Evolutionary conservation across 2,797 vertebrate species (phyloP).

Genomic region (Labeo calbasu): DNA sequence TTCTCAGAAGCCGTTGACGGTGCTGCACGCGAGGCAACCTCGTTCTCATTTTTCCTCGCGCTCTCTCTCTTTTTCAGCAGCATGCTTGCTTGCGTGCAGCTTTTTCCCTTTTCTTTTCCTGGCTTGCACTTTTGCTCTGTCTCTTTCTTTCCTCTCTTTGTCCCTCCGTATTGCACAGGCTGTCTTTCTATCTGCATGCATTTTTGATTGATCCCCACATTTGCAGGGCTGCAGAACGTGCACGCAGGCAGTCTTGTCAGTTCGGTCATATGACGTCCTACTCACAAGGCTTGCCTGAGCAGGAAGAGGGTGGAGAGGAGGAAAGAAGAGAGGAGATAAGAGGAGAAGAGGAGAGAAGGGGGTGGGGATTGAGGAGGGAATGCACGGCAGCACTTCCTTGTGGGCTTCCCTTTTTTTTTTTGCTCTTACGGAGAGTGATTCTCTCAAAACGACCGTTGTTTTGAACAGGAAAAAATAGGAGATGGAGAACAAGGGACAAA

Average conservation of each 20-base stretch:
- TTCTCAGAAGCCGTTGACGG: constrained; percentile 59
- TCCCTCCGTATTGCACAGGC: not conserved
- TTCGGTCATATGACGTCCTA: constrained; percentile 45
- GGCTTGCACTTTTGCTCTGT: constrained; percentile 44
- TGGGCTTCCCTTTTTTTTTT: constrained; percentile 61
- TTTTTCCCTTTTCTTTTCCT: constrained; percentile 44
- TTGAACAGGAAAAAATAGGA: constrained; percentile 9
- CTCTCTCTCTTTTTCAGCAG: constrained; percentile 1
- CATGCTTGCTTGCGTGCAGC: not conserved
- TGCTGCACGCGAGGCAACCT: constrained; percentile 55
- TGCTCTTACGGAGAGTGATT: constrained; percentile 44
- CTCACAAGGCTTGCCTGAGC: constrained; percentile 51
- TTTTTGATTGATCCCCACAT: constrained; percentile 47
- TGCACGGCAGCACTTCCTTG: constrained; percentile 59
- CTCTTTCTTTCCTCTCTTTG: constrained; percentile 13
- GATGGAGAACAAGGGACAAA: constrained; percentile 23
- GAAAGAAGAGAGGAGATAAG: constrained; percentile 41
- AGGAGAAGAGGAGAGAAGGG: constrained; percentile 30
- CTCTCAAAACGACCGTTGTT: constrained; percentile 35
- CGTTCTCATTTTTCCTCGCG: constrained; percentile 34
- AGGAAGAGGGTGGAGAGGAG: constrained; percentile 48
- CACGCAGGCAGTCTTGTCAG: constrained; percentile 50
- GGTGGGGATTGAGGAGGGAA: constrained; percentile 49
- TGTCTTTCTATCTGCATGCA: not conserved
- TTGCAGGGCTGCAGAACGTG: constrained; percentile 38